phyloP scores from a whole-genome alignment of 2,797 vertebrate species.

The Enteromius trimaculatus region DNA sequence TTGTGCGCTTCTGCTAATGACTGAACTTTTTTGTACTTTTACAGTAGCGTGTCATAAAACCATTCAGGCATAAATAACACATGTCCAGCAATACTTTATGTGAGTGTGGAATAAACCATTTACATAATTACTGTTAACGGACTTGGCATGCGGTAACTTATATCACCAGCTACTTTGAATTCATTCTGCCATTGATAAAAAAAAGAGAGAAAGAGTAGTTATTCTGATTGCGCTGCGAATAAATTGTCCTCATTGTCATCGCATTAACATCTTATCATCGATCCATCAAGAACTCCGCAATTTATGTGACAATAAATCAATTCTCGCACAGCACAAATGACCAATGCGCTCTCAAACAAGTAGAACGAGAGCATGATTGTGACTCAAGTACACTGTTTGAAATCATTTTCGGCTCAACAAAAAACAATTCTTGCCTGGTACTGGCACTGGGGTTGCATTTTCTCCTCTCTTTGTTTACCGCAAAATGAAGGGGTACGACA shows the following conservation, averaged over 20 bases:
- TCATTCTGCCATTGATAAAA: not conserved
- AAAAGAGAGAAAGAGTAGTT: slow-evolving; percentile 13
- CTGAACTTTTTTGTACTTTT: slow-evolving; percentile 27
- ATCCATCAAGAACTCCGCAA: slow-evolving; percentile 25
- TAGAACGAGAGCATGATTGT: slow-evolving; percentile 11
- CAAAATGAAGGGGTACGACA: slow-evolving; percentile 84
- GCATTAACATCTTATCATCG: slow-evolving; percentile 53
- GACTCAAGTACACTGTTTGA: slow-evolving; percentile 45
- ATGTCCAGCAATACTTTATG: slow-evolving; percentile 25
- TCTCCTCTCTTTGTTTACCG: slow-evolving; percentile 63
- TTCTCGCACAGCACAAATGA: slow-evolving; percentile 25
- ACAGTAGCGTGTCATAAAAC: slow-evolving; percentile 56
- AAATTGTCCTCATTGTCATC: slow-evolving; percentile 17
- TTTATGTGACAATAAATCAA: slow-evolving; percentile 43
- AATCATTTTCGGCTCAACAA: slow-evolving; percentile 36
- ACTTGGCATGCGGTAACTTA: not conserved
- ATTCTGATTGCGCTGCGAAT: slow-evolving; percentile 43
- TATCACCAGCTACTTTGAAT: slow-evolving; percentile 13
- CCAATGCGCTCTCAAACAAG: slow-evolving; percentile 23
- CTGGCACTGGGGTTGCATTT: slow-evolving; percentile 49
- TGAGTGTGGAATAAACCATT: not conserved
- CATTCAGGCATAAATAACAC: slow-evolving; percentile 68
- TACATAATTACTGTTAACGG: slow-evolving; percentile 9
- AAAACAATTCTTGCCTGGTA: slow-evolving; percentile 30
- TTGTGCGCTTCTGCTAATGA: not conserved